Conservation (phyloP, 2,888 invertebrate genomes). For the Ectemnius lituratus region DNA sequence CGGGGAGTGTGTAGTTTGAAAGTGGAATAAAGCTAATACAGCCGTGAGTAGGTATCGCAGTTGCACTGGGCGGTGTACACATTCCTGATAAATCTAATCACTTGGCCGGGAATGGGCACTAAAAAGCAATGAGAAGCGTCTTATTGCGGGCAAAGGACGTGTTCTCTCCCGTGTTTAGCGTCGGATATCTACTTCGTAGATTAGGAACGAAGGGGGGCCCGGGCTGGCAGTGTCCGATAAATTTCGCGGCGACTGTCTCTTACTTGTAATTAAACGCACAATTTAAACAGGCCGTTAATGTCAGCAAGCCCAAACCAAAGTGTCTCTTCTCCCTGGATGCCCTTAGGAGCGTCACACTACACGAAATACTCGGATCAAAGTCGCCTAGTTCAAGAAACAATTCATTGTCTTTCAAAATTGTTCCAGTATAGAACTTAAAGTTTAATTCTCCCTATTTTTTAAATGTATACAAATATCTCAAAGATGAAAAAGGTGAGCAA, state of each 20-base stretch:
- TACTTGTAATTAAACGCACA: conserved; percentile 76
- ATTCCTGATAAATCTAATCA: conserved; percentile 48
- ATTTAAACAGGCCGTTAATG: conserved; percentile 75
- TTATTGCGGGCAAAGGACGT: conserved; percentile 57
- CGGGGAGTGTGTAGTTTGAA: background rate
- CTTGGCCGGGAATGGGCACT: conserved; percentile 35
- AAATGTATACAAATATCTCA: no score
- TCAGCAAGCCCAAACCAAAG: conserved; percentile 68
- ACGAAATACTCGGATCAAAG: conserved; percentile 34
- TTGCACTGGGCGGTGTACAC: conserved; percentile 12
- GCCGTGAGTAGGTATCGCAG: conserved; percentile 3
- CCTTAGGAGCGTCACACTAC: conserved; percentile 33
- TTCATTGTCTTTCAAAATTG: background rate
- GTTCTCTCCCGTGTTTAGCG: conserved; percentile 60
- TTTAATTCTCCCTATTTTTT: no score
- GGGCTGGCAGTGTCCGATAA: conserved; percentile 74
- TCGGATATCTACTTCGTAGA: conserved; percentile 67
- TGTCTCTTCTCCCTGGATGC: conserved; percentile 44
- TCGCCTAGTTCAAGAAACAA: background rate
- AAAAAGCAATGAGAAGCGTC: conserved; percentile 58
- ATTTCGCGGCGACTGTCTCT: conserved; percentile 73
- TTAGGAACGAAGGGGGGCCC: conserved; percentile 68
- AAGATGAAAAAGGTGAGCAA: no score
- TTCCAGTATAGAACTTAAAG: background rate
- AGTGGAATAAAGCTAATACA: conserved; percentile 1